phyloP scores from a whole-genome alignment of 1,140 invertebrate species.

The Rhynchophorus ferrugineus region DNA sequence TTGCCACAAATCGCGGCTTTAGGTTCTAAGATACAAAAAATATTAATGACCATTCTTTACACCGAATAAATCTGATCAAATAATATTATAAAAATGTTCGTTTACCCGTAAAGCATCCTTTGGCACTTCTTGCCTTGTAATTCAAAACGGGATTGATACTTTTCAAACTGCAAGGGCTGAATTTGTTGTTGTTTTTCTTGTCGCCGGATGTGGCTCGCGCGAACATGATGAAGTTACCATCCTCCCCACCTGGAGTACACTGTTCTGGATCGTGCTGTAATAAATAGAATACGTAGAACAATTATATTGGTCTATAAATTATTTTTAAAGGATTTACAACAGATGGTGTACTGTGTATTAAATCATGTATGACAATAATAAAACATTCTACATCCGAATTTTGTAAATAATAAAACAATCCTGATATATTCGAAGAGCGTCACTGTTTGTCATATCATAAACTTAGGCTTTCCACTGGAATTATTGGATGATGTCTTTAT shows the following conservation, averaged over 20 bases:
- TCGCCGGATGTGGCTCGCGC: conserved; percentile 92
- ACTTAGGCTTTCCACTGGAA: too few species aligned
- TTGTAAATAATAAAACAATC: not conserved
- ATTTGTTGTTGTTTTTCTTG: conserved; percentile 93
- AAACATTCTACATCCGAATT: not conserved
- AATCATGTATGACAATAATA: not conserved
- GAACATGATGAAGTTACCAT: conserved; percentile 99
- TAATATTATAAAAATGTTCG: not conserved
- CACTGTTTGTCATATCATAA: too few species aligned
- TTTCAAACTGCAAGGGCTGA: conserved; percentile 85
- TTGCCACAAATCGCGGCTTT: conserved; percentile 92
- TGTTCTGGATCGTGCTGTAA: conserved; percentile 89
- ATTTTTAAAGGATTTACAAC: too few species aligned
- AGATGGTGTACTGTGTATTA: too few species aligned
- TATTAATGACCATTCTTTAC: not conserved
- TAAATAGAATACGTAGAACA: conserved; percentile 16
- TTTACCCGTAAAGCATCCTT: conserved; percentile 87
- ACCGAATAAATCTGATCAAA: not conserved
- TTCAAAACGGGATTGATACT: conserved; percentile 93
- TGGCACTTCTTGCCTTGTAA: conserved; percentile 78
- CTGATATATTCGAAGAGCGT: too few species aligned
- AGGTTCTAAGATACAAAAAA: conserved; percentile 53
- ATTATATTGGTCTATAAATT: too few species aligned
- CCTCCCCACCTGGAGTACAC: conserved; percentile 84
- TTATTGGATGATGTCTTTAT: too few species aligned